Conservation (phyloP, 2,113 vertebrate species). For the Thamnophis sirtalis region DNA sequence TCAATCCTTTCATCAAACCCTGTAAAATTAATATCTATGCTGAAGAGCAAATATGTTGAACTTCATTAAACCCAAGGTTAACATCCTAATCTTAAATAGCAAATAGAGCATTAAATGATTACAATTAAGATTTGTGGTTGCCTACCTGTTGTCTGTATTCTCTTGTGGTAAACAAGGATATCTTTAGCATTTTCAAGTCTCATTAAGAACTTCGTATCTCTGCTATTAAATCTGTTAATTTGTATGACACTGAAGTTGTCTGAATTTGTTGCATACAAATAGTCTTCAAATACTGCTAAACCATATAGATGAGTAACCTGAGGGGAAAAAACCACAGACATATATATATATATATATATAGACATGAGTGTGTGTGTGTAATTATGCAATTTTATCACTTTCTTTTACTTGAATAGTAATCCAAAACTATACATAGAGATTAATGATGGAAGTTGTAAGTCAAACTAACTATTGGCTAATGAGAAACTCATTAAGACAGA, state of each 20-base stretch:
- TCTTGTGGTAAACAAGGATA: slow-evolving; percentile 87
- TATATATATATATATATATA: background rate
- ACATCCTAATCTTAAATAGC: background rate
- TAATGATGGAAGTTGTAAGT: background rate
- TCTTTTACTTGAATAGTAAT: background rate
- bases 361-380: too few relatives aligned
- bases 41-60: background rate
- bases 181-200: slow-evolving; percentile 74
- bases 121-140: background rate
- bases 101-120: background rate
- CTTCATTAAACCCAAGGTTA: background rate
- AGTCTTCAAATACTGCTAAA: slow-evolving; percentile 91
- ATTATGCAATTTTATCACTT: slow-evolving; percentile 27
- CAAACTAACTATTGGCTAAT: background rate
- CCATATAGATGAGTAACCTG: slow-evolving; percentile 87
- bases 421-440: background rate
- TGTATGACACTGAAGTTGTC: slow-evolving; percentile 77
- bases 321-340: slow-evolving; percentile 38
- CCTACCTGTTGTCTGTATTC: slow-evolving; percentile 86
- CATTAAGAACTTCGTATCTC: slow-evolving; percentile 73
- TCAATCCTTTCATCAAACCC: background rate
- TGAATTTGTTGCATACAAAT: slow-evolving; percentile 83
- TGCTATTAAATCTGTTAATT: slow-evolving; percentile 89
- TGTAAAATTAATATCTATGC: background rate
- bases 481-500: slow-evolving; percentile 3